A percentile compares a stretch with the other conserved stretches of the same genome.
Evolutionary conservation across 1,140 invertebrate genomes (phyloP).

Genomic region (Phymorhynchus buccinoides): DNA sequence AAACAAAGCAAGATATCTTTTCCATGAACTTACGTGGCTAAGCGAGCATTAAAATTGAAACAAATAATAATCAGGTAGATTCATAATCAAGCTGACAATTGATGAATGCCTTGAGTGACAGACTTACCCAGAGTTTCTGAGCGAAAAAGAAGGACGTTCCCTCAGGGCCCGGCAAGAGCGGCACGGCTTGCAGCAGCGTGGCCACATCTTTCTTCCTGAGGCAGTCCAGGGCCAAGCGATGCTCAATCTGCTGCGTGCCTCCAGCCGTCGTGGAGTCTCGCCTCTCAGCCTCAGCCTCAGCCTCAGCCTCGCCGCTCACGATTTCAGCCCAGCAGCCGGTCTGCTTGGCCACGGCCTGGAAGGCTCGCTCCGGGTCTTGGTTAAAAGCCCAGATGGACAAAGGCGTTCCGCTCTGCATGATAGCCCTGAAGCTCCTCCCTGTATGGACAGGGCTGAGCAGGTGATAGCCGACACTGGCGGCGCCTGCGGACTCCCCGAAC

Average conservation of each 20-base stretch:
- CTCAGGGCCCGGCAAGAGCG: neutral
- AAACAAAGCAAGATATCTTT: too few species aligned
- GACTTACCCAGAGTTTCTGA: too few species aligned
- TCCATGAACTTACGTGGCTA: too few species aligned
- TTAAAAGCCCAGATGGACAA: constrained; percentile 93
- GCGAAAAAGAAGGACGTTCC: too few species aligned
- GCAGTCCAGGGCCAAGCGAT: neutral
- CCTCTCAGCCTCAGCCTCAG: too few species aligned
- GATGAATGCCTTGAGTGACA: too few species aligned
- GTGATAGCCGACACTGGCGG: constrained; percentile 92
- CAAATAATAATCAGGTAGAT: too few species aligned
- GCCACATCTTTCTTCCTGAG: neutral
- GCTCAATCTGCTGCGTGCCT: neutral
- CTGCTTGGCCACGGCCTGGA: neutral
- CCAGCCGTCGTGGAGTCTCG: neutral
- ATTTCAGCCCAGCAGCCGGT: neutral
- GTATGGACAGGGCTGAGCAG: constrained; percentile 88
- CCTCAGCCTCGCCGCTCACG: neutral
- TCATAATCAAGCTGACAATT: too few species aligned
- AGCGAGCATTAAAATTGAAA: too few species aligned
- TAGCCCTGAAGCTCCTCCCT: constrained; percentile 88
- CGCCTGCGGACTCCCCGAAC: constrained; percentile 62
- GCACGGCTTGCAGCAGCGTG: neutral
- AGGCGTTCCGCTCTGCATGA: constrained; percentile 78
- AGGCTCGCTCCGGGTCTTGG: constrained; percentile 73